Percentiles rank a stretch among this genome's conserved stretches.
Evolutionary conservation across 2,797 vertebrate species (phyloP).

Genomic region (Acrocephalus scirpaceus): DNA sequence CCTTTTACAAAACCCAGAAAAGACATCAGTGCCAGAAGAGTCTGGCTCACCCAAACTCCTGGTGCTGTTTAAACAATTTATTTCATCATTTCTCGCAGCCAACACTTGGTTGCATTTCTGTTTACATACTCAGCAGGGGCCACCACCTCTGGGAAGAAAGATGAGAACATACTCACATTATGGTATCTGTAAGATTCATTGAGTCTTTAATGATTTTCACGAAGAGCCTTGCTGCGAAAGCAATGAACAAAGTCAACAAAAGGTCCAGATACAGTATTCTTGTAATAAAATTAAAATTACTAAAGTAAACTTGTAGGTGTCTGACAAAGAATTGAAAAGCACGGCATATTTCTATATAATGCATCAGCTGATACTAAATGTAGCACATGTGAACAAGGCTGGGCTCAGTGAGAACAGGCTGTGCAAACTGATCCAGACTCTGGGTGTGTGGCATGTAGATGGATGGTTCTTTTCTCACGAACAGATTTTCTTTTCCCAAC

Average conservation of each 20-base stretch:
- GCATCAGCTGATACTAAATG: constrained; percentile 36
- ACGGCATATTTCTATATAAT: background rate
- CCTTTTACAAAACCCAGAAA: background rate
- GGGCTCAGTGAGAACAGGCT: background rate
- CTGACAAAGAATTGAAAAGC: constrained; percentile 61
- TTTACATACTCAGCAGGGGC: constrained; percentile 63
- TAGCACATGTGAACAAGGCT: background rate
- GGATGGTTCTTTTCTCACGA: background rate
- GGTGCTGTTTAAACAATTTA: constrained; percentile 4
- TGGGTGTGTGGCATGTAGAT: background rate
- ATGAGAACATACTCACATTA: constrained; percentile 60
- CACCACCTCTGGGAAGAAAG: constrained; percentile 60
- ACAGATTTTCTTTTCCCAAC: background rate
- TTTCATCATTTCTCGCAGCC: background rate
- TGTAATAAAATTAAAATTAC: constrained; percentile 72
- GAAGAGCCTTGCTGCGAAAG: constrained; percentile 45
- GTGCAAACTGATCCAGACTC: background rate
- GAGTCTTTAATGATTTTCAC: constrained; percentile 72
- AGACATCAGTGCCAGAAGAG: background rate
- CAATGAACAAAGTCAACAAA: constrained; percentile 31
- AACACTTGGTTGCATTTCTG: background rate
- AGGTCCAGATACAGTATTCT: constrained; percentile 7
- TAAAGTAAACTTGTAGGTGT: constrained; percentile 61
- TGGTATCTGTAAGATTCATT: constrained; percentile 67
- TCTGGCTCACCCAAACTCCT: background rate